Evolutionary conservation across 1,140 invertebrate genomes (phyloP), one percentile per base, ranked within the genome.

Genomic region (Acromyrmex echinatior): DNA sequence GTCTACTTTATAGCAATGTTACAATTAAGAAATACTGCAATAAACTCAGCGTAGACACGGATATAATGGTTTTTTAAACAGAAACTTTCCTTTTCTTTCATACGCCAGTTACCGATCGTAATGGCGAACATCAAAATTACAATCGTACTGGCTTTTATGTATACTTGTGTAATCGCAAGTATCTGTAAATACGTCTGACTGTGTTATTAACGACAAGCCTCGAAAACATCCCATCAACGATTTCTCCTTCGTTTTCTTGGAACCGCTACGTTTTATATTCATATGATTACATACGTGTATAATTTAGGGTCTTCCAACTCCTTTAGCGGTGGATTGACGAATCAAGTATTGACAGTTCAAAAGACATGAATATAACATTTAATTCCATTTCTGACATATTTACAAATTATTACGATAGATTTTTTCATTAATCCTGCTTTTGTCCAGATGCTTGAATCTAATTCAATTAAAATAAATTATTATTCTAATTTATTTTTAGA

Each of bases 191-290:
- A 62, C 10, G 45, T 51, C 60, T 49, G 77, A 79, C 60, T 66
- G 25, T 65, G 16, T 79, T 79, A 79, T 79, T 79, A 79, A 66
- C 45, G 25, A 51, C 74, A 4, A 76, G 56, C 56, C 28, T 53
- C 65, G 35, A 39, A 87, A 73, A 88, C 63, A 60, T 70, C 51
- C 51, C 79, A 77, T 88, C 65, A 65, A 88, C 86, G 86, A 88
- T 88, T 89, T 85, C 86, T 88, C 86, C 63, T 58, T 63, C 49
- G 25, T 63, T 68, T 88, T 88, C 77, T 25, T 60, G 56, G 25
- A 63, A 77, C 63, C 49, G 28, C 21, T 28, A 45, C 63, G 63
- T 63, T 71, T 53, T 63, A 51, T 82, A 87, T 84, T 87, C 78
- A 70, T 35, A 31, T 51, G 71, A 71, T 77, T 66, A 21, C 65